These are phyloP conservation scores for Hetaerina titia DNA, from an alignment of 2,888 invertebrate species.

Conservation along the genomic window DNA sequence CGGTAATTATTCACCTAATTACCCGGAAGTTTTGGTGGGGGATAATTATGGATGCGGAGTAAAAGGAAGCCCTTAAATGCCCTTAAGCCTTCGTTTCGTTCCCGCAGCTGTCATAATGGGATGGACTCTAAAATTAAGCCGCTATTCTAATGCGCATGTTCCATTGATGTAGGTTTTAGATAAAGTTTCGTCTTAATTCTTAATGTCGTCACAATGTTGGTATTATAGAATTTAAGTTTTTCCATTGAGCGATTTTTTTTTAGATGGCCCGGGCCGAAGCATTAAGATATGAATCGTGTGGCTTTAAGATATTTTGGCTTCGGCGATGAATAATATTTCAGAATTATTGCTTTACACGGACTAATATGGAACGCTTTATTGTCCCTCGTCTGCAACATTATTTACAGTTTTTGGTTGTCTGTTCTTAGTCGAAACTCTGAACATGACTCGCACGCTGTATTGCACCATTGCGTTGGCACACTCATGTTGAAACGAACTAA, in stretches of 20 bases:
- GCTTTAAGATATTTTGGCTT: background rate
- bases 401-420: background rate
- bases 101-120: slow-evolving; percentile 28
- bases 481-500: too few relatives aligned
- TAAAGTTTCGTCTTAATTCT: background rate
- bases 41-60: slow-evolving; percentile 1
- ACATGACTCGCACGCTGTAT: too few relatives aligned
- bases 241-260: background rate
- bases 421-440: too few relatives aligned
- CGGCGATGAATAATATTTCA: background rate
- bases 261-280: background rate
- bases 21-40: slow-evolving; percentile 43
- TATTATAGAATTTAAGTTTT: slow-evolving; percentile 15
- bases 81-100: background rate
- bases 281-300: background rate
- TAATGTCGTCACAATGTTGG: background rate
- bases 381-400: background rate
- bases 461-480: too few relatives aligned
- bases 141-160: background rate
- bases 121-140: slow-evolving; percentile 4
- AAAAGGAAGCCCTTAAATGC: background rate
- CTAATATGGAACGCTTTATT: background rate
- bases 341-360: background rate
- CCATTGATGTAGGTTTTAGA: slow-evolving; percentile 19
- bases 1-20: background rate